These are phyloP conservation scores for Bombus affinis DNA, from an alignment of 1,140 invertebrate species.

Conservation along the genomic window DNA sequence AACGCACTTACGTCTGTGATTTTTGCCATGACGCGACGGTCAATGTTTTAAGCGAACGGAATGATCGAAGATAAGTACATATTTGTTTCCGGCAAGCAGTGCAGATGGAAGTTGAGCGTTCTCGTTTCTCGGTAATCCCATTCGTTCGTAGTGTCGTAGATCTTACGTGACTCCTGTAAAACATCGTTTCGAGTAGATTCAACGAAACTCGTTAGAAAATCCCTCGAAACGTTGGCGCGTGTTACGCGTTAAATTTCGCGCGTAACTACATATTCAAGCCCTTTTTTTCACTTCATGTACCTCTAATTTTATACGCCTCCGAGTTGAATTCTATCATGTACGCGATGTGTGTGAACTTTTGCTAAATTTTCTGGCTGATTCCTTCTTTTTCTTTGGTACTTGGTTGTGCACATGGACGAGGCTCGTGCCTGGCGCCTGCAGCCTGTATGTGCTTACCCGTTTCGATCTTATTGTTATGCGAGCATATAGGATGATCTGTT, in stretches of 20 bases:
- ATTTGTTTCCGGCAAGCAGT: background rate
- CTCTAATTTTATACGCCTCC: background rate
- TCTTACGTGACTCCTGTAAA: no score
- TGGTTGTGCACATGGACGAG: background rate
- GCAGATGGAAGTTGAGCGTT: background rate
- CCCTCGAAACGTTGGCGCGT: background rate
- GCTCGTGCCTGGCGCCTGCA: no score
- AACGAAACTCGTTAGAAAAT: background rate
- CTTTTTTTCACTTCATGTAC: background rate
- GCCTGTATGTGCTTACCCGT: no score
- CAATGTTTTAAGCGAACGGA: background rate
- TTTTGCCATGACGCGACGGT: background rate
- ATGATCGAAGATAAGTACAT: background rate
- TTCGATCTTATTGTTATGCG: no score
- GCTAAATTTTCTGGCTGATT: background rate
- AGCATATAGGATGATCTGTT: no score
- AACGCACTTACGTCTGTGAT: conserved; percentile 6
- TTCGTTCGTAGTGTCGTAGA: background rate
- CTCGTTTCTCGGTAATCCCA: background rate
- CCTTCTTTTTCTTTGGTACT: conserved; percentile 3
- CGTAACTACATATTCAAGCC: conserved; percentile 34
- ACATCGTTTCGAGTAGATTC: background rate
- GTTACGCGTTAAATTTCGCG: background rate
- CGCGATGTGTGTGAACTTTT: background rate
- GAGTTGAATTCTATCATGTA: background rate